Evolutionary conservation across 2,113 vertebrate species (phyloP).

Genomic region (Tachysurus vachellii): DNA sequence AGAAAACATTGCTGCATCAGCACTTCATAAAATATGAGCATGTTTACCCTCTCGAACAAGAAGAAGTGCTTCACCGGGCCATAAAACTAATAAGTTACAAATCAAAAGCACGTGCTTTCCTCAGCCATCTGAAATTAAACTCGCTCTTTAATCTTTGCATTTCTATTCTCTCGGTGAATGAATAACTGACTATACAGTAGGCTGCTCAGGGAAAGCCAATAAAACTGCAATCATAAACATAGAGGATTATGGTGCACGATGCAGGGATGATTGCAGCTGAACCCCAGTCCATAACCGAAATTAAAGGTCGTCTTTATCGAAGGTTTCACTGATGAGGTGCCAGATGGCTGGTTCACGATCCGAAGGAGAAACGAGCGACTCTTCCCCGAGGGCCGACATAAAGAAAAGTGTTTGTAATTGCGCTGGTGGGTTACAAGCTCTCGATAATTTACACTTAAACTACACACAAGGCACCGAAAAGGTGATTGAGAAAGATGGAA

Average conservation of each 20-base stretch:
- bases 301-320: conserved; percentile 66
- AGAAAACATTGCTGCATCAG: not conserved
- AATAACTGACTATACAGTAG: conserved; percentile 48
- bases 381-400: conserved; percentile 49
- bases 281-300: conserved; percentile 62
- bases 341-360: conserved; percentile 45
- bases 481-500: not conserved
- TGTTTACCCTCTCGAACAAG: not conserved
- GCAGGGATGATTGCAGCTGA: conserved; percentile 51
- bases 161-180: conserved; percentile 50
- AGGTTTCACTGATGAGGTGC: conserved; percentile 61
- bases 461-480: conserved; percentile 34
- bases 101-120: not conserved
- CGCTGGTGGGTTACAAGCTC: conserved; percentile 57
- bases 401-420: conserved; percentile 59
- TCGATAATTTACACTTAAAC: conserved; percentile 71
- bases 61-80: not conserved
- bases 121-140: not conserved
- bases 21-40: not conserved
- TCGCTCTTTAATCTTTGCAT: not conserved
- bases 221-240: conserved; percentile 57
- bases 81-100: conserved; percentile 6
- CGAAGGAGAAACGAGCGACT: conserved; percentile 59
- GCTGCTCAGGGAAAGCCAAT: conserved; percentile 61
- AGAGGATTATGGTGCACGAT: conserved; percentile 48